Base-by-base conservation (phyloP, 2,113 vertebrate genomes). In the Centrocercus urophasianus region DNA sequence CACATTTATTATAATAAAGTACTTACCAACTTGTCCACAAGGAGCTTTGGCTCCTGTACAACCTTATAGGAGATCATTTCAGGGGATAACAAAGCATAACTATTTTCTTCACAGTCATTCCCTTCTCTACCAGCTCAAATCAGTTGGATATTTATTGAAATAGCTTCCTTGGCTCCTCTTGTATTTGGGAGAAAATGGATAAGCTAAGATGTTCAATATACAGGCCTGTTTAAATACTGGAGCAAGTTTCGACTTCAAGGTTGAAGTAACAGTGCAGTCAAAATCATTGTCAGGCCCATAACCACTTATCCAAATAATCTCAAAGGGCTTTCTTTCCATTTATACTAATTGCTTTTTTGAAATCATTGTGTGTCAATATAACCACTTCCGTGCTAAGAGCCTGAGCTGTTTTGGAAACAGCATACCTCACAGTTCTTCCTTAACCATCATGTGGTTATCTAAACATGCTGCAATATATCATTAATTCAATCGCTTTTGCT, bases 81-180 rank as follows among this genome's bases (percentile, higher is more conserved):
- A 91, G 84, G 27, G 92, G 86, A 65, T 9, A 15, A 82, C 47
- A 74, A 50, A 91, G 82, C 87, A 93, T 93, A 95, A 91, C 74
- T 77, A 83, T 93, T 93, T 93, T 87, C 82, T 88, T 94, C 89
- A 92, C 45, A 47, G 75, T 43, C 30, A 34, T 52, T 93, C 42
- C 17, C 77, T 91, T 79, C 40, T 89, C 71, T 25, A 81, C 56
- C 38, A 82, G 45, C 54, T 91, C 69, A 77, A 93, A 91, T 95
- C 84, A 88, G 85, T 8, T 30, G 56, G 64, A 80, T 80, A 52
- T 92, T 65, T 91, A 87, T 89, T n/a, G 22, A 87, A 92, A 77
- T 13, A 66, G 15, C 48, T 66, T 92, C 73, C 78, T 95, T 89
- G 79, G 89, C 85, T 91, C 28, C 38, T 47, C 18, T 36, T 40